phyloP scores from a whole-genome alignment of 2,113 vertebrate species.

The Neodontobutis hainanensis region DNA sequence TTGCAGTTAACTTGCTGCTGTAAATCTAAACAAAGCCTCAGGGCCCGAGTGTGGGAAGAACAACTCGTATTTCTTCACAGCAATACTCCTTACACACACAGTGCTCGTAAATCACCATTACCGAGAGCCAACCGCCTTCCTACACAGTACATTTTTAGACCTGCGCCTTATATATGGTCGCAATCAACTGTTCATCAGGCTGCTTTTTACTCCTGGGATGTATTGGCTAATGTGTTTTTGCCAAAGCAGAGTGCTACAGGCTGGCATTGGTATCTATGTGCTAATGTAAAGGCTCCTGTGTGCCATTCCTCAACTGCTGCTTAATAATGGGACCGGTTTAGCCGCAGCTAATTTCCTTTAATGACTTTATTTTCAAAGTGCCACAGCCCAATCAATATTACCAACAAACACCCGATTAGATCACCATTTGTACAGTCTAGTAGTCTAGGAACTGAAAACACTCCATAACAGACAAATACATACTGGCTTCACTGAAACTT shows the following conservation, averaged over 20 bases:
- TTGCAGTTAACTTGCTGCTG: constrained; percentile 14
- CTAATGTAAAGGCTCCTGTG: constrained; percentile 19
- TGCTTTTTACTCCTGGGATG: constrained; percentile 27
- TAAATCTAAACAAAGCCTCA: constrained; percentile 54
- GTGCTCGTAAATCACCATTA: constrained; percentile 61
- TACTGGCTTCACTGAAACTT: neutral
- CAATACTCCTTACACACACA: constrained; percentile 27
- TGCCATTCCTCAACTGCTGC: constrained; percentile 52
- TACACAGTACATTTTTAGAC: constrained; percentile 45
- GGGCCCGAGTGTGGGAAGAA: constrained; percentile 47
- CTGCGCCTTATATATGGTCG: constrained; percentile 47
- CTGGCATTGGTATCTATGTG: constrained; percentile 17
- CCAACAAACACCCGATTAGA: constrained; percentile 64
- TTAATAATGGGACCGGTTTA: constrained; percentile 69
- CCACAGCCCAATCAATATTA: constrained; percentile 57
- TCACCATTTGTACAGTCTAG: constrained; percentile 40
- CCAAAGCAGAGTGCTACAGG: neutral
- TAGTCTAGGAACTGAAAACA: constrained; percentile 7
- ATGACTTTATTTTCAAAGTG: constrained; percentile 61
- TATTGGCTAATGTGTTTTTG: constrained; percentile 33
- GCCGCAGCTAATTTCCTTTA: constrained; percentile 68
- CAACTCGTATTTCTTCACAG: constrained; percentile 46
- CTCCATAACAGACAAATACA: neutral
- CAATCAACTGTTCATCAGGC: constrained; percentile 56
- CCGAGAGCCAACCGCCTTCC: constrained; percentile 23